Base-by-base conservation (phyloP, 2,888 invertebrate species). In the Amblyjoppa fuscipennis region DNA sequence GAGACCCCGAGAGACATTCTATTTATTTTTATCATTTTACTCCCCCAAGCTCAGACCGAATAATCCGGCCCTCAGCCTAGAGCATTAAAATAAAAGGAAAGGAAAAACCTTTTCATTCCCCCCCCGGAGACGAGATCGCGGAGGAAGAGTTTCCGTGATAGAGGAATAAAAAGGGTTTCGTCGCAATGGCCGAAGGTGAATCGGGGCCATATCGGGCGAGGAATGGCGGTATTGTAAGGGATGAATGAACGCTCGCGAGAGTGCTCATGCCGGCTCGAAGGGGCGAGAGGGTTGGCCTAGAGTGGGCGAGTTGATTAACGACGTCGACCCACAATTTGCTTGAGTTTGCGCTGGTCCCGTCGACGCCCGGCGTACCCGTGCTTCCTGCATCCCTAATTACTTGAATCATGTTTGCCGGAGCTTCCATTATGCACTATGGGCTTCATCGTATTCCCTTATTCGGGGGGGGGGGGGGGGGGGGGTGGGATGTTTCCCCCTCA, bases 381-480 rank as follows among this genome's bases (percentile, higher is more conserved):
- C 76, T 66, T 69, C 61, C 75, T 79, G 83, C 81, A 87, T 83
- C 79, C 76, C 78, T 87, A 87, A 87, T 87, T 87, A 87, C 87
- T 75, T 71, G 64, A 88, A 81, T 84, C 87, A 74, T 83, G 85
- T 85, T 85, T 85, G 76, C 81, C 78, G 76, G 68, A 76, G 71
- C 81, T 81, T 85, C 83, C 81, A 83, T 85, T 79, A 73, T 69
- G 66, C 71, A 34, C 80, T 84, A 64, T 81, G 75, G 81, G 74
- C 83, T 83, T 83, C 16, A 59, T 51, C 64, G 70, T 53, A 53
- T 51, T 70, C 73, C 20, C 34, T 53, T 49, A 68, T 45, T 53
- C 34, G 11, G 59, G 20, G 20, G 20, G 20, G 20, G 20, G 20
- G 20, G 20, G 20, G 20, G 20, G 20, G 20, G 20, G 20, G 20